Percentiles rank a stretch among this genome's conserved stretches.
These are phyloP conservation scores for Heliconius melpomene DNA, from an alignment of 1,140 invertebrate species.

Conservation along the genomic window DNA sequence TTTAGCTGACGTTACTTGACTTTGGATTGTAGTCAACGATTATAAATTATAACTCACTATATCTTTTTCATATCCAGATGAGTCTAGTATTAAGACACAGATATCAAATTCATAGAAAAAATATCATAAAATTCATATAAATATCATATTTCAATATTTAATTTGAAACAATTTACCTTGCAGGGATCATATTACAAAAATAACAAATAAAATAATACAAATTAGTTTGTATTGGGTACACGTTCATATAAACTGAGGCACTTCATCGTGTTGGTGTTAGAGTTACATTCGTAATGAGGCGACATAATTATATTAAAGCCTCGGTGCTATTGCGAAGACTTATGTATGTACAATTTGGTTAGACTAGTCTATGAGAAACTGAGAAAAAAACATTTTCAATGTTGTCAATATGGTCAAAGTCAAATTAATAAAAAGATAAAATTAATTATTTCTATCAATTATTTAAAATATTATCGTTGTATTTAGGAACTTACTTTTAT, in stretches of 20 bases:
- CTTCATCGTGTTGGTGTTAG: constrained; percentile 22
- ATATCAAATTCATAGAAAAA: not conserved
- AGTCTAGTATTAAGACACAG: not conserved
- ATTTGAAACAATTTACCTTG: not conserved
- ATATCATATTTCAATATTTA: not conserved
- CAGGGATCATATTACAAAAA: not conserved
- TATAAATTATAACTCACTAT: too few species aligned
- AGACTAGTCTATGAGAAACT: constrained; percentile 9
- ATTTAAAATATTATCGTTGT: too few species aligned
- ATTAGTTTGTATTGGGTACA: constrained; percentile 5
- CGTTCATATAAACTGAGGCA: constrained; percentile 21
- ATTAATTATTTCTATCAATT: too few species aligned
- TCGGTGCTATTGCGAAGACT: constrained; percentile 26
- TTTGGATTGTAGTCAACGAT: not conserved
- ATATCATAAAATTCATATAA: not conserved
- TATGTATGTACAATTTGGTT: constrained; percentile 21
- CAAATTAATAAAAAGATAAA: too few species aligned
- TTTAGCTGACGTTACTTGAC: not conserved
- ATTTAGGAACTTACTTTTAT: too few species aligned
- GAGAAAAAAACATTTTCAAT: not conserved
- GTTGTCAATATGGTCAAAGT: too few species aligned
- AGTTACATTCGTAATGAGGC: constrained; percentile 18
- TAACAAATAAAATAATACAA: not conserved
- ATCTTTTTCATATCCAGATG: not conserved
- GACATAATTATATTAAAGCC: constrained; percentile 23